Conservation (phyloP, 2,888 invertebrate genomes). For the Ceriagrion tenellum region DNA sequence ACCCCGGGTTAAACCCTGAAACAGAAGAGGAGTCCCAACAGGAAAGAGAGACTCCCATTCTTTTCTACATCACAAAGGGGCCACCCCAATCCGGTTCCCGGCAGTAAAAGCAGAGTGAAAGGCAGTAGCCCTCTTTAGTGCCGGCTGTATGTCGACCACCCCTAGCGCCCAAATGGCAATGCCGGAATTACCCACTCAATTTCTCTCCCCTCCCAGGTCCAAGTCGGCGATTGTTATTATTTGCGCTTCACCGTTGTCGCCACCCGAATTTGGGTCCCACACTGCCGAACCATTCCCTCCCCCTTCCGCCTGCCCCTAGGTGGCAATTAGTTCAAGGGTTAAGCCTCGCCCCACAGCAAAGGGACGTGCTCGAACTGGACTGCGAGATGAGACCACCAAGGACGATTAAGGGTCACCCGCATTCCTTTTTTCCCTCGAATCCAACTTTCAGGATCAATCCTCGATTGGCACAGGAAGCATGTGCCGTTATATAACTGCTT, state of each 20-base stretch:
- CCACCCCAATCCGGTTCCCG: background rate
- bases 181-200: background rate
- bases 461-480: background rate
- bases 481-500: background rate
- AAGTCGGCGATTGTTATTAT: background rate
- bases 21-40: background rate
- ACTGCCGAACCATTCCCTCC: background rate
- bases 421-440: background rate
- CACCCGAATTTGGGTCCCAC: background rate
- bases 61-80: too few species aligned
- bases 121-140: background rate
- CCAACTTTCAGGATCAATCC: background rate
- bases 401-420: background rate
- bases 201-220: background rate
- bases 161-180: background rate
- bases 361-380: background rate
- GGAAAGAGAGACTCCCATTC: too few species aligned
- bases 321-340: background rate
- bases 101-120: background rate
- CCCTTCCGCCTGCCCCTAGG: background rate
- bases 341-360: background rate
- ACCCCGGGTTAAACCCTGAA: background rate
- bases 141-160: background rate
- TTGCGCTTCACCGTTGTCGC: background rate
- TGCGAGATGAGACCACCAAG: background rate